A percentile compares a stretch with the other conserved stretches of the same genome.
Conservation (phyloP, 2,797 vertebrate species). For the Sternarchorhynchus goeldii region DNA sequence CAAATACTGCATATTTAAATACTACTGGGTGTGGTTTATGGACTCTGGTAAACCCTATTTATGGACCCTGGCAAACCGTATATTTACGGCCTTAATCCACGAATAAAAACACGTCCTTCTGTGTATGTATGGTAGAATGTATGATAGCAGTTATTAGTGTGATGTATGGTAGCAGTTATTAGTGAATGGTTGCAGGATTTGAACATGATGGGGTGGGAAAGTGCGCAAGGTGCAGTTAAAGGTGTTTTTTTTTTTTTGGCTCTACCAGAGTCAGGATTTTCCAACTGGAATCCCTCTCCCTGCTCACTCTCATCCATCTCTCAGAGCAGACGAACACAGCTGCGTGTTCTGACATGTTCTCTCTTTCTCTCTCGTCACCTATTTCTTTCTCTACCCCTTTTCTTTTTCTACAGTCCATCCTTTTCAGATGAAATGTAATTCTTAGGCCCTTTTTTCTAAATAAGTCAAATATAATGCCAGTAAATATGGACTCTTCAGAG, state of each 20-base stretch:
- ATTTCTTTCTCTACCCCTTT: not conserved
- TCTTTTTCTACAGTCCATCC: not conserved
- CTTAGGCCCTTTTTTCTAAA: not conserved
- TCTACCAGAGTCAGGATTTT: not conserved
- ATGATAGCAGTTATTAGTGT: not conserved
- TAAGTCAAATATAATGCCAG: not conserved
- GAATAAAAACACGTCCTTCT: not conserved
- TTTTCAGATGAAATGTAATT: slow-evolving; percentile 5
- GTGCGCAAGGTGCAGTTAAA: not conserved
- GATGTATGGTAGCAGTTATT: not conserved
- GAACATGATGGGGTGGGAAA: not conserved
- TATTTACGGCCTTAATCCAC: not conserved
- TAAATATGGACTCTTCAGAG: not conserved
- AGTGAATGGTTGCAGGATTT: not conserved
- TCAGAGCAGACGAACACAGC: not conserved
- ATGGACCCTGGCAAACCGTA: not conserved
- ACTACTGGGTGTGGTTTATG: not conserved
- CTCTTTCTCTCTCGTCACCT: not conserved
- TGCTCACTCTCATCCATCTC: not conserved
- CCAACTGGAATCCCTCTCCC: not conserved
- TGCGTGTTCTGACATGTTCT: not conserved
- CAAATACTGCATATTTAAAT: not conserved
- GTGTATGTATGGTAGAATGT: no score
- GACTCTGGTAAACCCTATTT: not conserved
- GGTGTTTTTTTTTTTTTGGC: no score